Evolutionary conservation across 2,113 vertebrate species (phyloP).

Genomic region (Cephalopholis sonnerati): DNA sequence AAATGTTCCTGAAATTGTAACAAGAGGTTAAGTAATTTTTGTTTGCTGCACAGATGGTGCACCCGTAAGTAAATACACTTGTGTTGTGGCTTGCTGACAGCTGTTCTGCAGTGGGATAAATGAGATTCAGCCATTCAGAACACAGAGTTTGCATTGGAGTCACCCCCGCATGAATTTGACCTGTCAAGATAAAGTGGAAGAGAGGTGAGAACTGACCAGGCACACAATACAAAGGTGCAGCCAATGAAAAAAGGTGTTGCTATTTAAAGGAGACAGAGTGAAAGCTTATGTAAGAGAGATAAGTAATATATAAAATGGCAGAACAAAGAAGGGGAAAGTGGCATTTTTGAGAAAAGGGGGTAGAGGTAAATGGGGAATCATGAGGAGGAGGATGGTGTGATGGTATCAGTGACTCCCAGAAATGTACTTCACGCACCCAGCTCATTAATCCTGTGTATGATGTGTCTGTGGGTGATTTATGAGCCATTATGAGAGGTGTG

Average conservation of each 20-base stretch:
- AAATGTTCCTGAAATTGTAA: slow-evolving; percentile 4
- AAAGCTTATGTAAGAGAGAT: slow-evolving; percentile 27
- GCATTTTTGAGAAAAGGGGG: slow-evolving; percentile 16
- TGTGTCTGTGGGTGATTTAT: slow-evolving; percentile 61
- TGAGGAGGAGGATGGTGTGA: slow-evolving; percentile 33
- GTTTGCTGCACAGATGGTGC: slow-evolving; percentile 52
- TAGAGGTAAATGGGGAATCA: slow-evolving; percentile 22
- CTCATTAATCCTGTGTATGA: slow-evolving; percentile 53
- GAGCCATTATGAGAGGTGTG: slow-evolving; percentile 29
- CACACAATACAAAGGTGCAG: neutral
- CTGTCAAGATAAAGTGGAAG: slow-evolving; percentile 34
- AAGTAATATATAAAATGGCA: slow-evolving; percentile 22
- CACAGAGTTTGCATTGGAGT: slow-evolving; percentile 22
- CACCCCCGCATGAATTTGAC: slow-evolving; percentile 25
- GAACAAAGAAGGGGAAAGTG: slow-evolving; percentile 2
- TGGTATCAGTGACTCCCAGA: slow-evolving; percentile 48
- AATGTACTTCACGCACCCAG: slow-evolving; percentile 24
- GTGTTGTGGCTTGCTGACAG: slow-evolving; percentile 44
- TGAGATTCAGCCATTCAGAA: slow-evolving; percentile 51
- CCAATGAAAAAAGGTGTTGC: neutral
- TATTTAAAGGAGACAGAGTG: slow-evolving; percentile 21
- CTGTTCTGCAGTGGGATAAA: slow-evolving; percentile 50
- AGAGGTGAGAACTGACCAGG: slow-evolving; percentile 28
- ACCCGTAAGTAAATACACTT: slow-evolving; percentile 23
- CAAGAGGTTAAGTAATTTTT: slow-evolving; percentile 15